Evolutionary conservation across 2,113 vertebrate species (phyloP).

Genomic region (Oncorhynchus gorbuscha): DNA sequence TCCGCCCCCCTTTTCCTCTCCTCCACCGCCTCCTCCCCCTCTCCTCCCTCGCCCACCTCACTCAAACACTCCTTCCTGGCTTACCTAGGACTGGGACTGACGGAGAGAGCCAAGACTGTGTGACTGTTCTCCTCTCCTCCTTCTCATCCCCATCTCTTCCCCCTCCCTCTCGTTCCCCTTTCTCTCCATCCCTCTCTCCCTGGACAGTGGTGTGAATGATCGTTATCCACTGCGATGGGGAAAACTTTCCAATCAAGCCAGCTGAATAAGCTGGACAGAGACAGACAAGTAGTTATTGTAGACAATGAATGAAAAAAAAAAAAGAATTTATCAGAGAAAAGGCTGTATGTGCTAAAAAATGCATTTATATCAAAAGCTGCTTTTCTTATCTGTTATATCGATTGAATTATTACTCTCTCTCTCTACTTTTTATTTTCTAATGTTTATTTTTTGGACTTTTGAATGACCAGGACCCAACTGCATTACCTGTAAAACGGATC

Average conservation of each 20-base stretch:
- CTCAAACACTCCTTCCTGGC: slow-evolving; percentile 98
- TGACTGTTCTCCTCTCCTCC: slow-evolving; percentile 73
- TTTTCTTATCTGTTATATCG: slow-evolving; percentile 81
- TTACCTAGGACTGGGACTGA: slow-evolving; percentile 96
- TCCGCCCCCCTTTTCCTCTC: slow-evolving; percentile 75
- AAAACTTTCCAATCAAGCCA: slow-evolving; percentile 72
- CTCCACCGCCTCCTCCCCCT: slow-evolving; percentile 58
- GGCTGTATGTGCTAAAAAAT: slow-evolving; percentile 85
- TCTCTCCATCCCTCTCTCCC: slow-evolving; percentile 35
- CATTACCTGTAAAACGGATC: slow-evolving; percentile 62
- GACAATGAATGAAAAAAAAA: neutral
- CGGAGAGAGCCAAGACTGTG: slow-evolving; percentile 92
- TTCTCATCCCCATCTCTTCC: neutral
- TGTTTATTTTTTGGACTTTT: slow-evolving; percentile 49
- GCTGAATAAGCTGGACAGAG: slow-evolving; percentile 72
- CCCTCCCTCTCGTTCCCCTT: slow-evolving; percentile 17
- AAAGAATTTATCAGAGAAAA: slow-evolving; percentile 74
- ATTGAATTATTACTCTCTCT: slow-evolving; percentile 73
- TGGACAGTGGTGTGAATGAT: slow-evolving; percentile 54
- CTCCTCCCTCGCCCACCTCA: slow-evolving; percentile 78
- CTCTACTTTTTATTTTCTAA: slow-evolving; percentile 42
- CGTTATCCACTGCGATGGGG: slow-evolving; percentile 72
- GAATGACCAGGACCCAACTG: slow-evolving; percentile 69
- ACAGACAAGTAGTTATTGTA: slow-evolving; percentile 59
- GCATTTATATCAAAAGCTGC: slow-evolving; percentile 97